Percentiles rank a stretch among this genome's conserved stretches.
Evolutionary conservation across 2,888 invertebrate genomes (phyloP).

Genomic region (Elaeidobius kamerunicus): DNA sequence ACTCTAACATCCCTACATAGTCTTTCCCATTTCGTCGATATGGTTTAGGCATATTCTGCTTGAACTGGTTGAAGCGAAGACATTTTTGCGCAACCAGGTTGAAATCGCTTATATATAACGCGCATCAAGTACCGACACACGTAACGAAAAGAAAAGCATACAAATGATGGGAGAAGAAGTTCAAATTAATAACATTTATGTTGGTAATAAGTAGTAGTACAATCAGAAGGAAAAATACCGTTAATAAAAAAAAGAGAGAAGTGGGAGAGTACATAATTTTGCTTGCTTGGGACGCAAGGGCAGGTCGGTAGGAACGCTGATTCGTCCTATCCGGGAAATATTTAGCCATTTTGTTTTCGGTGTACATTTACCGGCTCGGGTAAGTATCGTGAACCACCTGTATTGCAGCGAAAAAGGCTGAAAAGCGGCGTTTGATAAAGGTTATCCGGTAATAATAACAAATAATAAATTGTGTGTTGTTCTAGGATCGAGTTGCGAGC

Average conservation of each 20-base stretch:
- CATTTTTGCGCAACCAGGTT: too few relatives aligned
- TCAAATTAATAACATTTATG: constrained; percentile 33
- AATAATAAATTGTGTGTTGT: too few relatives aligned
- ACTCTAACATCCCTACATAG: too few relatives aligned
- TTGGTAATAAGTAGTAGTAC: constrained; percentile 36
- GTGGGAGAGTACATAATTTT: constrained; percentile 35
- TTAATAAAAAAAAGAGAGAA: too few relatives aligned
- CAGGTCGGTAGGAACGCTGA: constrained; percentile 29
- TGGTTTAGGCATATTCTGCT: too few relatives aligned
- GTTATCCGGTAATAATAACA: too few relatives aligned
- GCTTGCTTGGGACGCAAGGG: constrained; percentile 37
- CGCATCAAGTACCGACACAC: constrained; percentile 27
- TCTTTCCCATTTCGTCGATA: too few relatives aligned
- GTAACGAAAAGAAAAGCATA: constrained; percentile 22
- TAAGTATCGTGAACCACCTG: constrained; percentile 30
- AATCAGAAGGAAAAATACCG: constrained; percentile 38
- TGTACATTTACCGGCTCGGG: constrained; percentile 13
- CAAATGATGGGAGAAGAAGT: constrained; percentile 19
- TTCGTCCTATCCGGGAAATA: not conserved
- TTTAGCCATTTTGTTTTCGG: constrained; percentile 43
- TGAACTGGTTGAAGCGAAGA: too few relatives aligned
- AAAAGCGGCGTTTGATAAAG: too few relatives aligned
- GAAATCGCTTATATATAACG: too few relatives aligned
- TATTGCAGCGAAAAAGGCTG: constrained; percentile 6
- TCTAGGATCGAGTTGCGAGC: too few relatives aligned